Evolutionary conservation across 2,113 vertebrate genomes (phyloP).

Genomic region (Phylloscopus trochiloides): DNA sequence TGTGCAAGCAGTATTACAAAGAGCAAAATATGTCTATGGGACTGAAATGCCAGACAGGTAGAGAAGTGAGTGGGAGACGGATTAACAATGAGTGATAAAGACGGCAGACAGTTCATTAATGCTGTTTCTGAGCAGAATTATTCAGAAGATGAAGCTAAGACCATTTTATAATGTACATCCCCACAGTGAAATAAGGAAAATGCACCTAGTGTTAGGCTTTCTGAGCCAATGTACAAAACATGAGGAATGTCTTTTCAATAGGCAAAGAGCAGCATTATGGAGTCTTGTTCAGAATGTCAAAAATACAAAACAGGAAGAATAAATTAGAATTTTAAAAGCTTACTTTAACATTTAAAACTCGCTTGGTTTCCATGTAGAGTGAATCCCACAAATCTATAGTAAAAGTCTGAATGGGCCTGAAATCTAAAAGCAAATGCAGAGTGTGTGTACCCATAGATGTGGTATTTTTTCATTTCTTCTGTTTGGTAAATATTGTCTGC

Average conservation of each 20-base stretch:
- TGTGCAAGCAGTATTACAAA: background rate
- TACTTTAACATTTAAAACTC: background rate
- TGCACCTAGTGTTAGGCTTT: background rate
- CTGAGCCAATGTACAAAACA: background rate
- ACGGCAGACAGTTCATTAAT: background rate
- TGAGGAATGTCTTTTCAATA: background rate
- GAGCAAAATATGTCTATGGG: background rate
- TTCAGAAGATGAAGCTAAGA: slow-evolving; percentile 15
- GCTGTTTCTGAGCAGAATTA: slow-evolving; percentile 3
- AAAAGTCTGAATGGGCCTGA: background rate
- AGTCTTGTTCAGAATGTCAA: background rate
- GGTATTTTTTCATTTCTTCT: background rate
- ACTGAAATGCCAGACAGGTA: background rate
- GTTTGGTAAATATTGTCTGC: background rate
- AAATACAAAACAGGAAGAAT: background rate
- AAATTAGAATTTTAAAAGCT: slow-evolving; percentile 13
- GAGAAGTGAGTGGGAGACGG: background rate
- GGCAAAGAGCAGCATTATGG: background rate
- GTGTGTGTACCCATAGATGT: background rate
- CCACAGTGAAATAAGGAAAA: background rate
- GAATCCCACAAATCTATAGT: background rate
- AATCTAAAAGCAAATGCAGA: background rate
- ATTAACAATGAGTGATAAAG: background rate
- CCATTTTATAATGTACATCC: background rate
- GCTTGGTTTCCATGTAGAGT: background rate